phyloP scores from a whole-genome alignment of 92 coral and sea anemone genomes.

The Epizoanthus stellaris region DNA sequence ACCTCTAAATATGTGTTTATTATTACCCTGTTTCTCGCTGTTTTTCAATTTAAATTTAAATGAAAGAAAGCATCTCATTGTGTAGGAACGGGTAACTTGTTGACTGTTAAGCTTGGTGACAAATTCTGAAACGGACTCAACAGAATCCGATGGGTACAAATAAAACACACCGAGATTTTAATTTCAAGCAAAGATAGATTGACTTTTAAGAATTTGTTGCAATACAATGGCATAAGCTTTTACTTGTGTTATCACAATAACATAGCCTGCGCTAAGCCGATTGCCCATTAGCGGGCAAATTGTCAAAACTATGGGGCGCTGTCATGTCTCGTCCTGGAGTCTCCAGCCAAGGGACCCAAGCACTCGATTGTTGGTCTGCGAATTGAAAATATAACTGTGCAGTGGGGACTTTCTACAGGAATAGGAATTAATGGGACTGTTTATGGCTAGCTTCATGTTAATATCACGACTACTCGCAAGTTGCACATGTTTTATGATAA shows the following conservation, averaged over 20 bases:
- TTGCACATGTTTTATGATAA: conserved; percentile 46
- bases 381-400: neutral
- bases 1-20: conserved; percentile 69
- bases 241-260: neutral
- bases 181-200: neutral
- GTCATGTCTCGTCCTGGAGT: neutral
- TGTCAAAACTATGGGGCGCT: conserved; percentile 10
- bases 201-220: neutral
- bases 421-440: neutral
- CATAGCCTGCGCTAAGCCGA: neutral
- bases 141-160: neutral
- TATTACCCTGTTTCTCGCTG: conserved; percentile 58
- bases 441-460: conserved; percentile 7
- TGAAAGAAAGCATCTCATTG: conserved; percentile 65
- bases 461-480: conserved; percentile 9
- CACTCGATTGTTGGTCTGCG: conserved; percentile 2
- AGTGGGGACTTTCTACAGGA: neutral
- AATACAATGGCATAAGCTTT: neutral
- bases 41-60: conserved; percentile 82
- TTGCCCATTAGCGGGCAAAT: conserved; percentile 1
- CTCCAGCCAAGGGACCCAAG: neutral
- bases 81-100: conserved; percentile 63
- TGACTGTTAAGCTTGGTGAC: conserved; percentile 4
- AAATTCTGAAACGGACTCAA: neutral
- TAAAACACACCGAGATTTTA: neutral